A percentile compares a stretch with the other conserved stretches of the same genome.
phyloP scores from a whole-genome alignment of 2,888 invertebrate species.

The Pegoplata infirma region DNA sequence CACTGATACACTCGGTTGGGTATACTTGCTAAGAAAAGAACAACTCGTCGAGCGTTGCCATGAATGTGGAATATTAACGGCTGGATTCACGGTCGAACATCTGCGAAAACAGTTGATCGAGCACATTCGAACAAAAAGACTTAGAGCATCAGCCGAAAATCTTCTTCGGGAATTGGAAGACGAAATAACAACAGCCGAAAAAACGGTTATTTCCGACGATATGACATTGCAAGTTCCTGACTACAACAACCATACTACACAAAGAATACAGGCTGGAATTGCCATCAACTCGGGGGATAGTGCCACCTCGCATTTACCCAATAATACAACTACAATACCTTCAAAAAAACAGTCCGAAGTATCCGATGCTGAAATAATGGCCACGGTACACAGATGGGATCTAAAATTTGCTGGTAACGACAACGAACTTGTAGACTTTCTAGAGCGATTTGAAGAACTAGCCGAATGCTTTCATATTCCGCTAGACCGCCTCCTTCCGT shows the following conservation, averaged over 20 bases:
- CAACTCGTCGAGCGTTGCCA: background rate
- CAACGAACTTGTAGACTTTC: background rate
- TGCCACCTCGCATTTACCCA: no score
- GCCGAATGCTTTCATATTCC: conserved; percentile 6
- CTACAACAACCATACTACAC: no score
- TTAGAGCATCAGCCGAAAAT: background rate
- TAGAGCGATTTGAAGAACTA: conserved; percentile 2
- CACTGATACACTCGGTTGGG: background rate
- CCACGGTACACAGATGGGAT: no score
- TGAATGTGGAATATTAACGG: background rate
- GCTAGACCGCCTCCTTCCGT: background rate
- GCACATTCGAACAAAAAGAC: background rate
- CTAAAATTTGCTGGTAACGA: background rate
- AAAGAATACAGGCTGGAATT: no score
- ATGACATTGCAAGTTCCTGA: no score
- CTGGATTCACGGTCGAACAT: background rate
- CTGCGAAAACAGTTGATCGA: background rate
- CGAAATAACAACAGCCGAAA: background rate
- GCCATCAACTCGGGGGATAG: no score
- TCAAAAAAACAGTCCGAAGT: no score
- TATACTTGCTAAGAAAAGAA: background rate
- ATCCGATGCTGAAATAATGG: no score
- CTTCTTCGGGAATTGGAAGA: background rate
- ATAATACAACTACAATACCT: no score
- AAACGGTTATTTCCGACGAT: no score